A percentile compares a stretch with the other conserved stretches of the same genome.
phyloP scores from a whole-genome alignment of 2,797 vertebrate species.

The Chelonia mydas region DNA sequence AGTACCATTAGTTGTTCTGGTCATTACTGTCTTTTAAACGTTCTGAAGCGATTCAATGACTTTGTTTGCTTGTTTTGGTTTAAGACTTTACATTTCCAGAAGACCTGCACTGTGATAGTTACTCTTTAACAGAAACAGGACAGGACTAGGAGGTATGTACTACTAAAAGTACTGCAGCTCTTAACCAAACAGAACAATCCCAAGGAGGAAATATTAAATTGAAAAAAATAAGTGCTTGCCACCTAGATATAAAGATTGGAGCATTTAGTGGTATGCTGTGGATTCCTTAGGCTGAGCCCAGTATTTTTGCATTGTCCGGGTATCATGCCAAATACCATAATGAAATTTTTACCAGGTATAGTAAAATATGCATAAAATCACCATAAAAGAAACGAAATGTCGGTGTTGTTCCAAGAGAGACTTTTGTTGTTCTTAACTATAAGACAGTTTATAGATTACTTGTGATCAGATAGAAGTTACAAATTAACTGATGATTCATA shows the following conservation, averaged over 20 bases:
- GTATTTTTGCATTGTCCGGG: constrained; percentile 62
- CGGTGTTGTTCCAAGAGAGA: constrained; percentile 17
- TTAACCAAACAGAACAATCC: constrained; percentile 72
- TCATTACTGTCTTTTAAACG: constrained; percentile 30
- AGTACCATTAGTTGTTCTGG: constrained; percentile 20
- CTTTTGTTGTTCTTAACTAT: constrained; percentile 42
- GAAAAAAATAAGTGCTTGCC: constrained; percentile 73
- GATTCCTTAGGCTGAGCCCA: constrained; percentile 73
- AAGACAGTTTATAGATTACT: constrained; percentile 73
- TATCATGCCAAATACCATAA: constrained; percentile 59
- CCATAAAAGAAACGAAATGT: constrained; percentile 31
- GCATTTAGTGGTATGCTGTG: constrained; percentile 53
- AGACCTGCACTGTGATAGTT: constrained; percentile 57
- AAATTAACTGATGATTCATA: constrained; percentile 75
- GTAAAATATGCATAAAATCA: constrained; percentile 21
- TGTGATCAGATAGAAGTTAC: constrained; percentile 71
- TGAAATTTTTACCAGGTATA: constrained; percentile 38
- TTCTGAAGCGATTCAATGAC: constrained; percentile 5
- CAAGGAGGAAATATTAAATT: constrained; percentile 73
- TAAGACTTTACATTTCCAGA: constrained; percentile 70
- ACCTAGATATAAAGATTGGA: constrained; percentile 67
- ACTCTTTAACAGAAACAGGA: constrained; percentile 56
- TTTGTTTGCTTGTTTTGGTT: constrained; percentile 4
- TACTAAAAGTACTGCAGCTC: constrained; percentile 56
- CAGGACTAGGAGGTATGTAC: constrained; percentile 38